A percentile compares a stretch with the other conserved stretches of the same genome.
phyloP scores from a whole-genome alignment of 2,113 vertebrate species.

The Bombycilla garrulus region DNA sequence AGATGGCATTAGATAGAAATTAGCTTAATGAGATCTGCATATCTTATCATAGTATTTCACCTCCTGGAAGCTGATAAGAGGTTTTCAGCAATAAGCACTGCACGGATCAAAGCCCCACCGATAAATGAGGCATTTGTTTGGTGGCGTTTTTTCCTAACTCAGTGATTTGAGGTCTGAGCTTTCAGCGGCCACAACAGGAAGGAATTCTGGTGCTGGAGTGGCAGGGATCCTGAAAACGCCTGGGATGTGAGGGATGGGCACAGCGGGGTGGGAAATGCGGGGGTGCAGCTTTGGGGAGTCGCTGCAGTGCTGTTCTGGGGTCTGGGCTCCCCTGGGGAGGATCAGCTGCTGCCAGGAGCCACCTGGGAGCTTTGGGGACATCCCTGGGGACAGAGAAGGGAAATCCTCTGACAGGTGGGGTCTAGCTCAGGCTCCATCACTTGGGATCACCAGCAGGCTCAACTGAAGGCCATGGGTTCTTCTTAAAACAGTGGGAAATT shows the following conservation, averaged over 20 bases:
- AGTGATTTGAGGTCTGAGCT: neutral
- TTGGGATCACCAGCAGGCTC: neutral
- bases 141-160: neutral
- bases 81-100: neutral
- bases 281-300: neutral
- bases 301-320: rapidly evolving
- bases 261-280: neutral
- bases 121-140: neutral
- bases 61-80: constrained; percentile 1
- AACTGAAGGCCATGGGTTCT: neutral
- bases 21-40: constrained; percentile 43
- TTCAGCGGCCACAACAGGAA: neutral
- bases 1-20: constrained; percentile 42
- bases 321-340: neutral
- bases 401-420: neutral
- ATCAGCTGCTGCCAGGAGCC: neutral
- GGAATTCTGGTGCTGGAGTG: neutral
- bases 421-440: rapidly evolving
- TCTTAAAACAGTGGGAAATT: neutral
- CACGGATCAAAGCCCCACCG: neutral
- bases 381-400: neutral
- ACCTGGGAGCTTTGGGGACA: neutral
- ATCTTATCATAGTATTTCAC: constrained; percentile 40
- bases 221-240: rapidly evolving
- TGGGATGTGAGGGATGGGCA: neutral